A percentile compares a stretch with the other conserved stretches of the same genome.
Conservation (phyloP, 2,113 vertebrate species). For the Myrmophylax atrothorax region DNA sequence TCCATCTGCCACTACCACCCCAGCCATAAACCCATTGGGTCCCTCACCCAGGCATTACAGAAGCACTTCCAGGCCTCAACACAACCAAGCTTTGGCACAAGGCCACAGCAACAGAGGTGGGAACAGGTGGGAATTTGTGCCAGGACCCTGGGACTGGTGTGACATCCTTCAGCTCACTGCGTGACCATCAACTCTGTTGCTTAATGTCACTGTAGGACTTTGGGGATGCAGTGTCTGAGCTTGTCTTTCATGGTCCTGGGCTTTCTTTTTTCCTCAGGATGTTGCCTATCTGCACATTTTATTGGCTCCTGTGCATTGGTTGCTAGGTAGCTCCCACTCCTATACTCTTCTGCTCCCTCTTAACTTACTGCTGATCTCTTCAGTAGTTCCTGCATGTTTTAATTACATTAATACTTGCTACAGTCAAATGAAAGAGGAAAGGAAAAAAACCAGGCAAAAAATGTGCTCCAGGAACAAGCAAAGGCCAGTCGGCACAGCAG, state of each 20-base stretch:
- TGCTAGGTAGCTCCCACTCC: constrained; percentile 70
- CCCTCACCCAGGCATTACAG: fast-evolving
- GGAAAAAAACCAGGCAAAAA: background rate
- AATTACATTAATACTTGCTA: constrained; percentile 51
- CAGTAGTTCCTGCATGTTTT: constrained; percentile 4
- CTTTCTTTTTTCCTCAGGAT: background rate
- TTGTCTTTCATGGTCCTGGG: background rate
- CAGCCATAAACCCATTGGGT: background rate
- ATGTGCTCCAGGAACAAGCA: background rate
- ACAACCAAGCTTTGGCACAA: fast-evolving
- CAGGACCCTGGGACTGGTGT: background rate
- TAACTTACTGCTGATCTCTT: constrained; percentile 41
- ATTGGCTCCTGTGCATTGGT: constrained; percentile 53
- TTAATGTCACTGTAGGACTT: background rate
- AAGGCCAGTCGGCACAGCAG: constrained; percentile 37
- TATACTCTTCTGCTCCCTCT: background rate
- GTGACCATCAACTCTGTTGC: background rate
- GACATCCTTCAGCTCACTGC: background rate
- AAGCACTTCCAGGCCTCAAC: background rate
- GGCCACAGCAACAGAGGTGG: background rate
- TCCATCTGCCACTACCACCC: background rate
- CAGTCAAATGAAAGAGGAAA: background rate
- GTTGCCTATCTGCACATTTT: constrained; percentile 27
- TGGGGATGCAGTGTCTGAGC: background rate
- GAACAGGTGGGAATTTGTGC: background rate